phyloP scores from a whole-genome alignment of 2,888 invertebrate species.

The Plagiodera versicolora region DNA sequence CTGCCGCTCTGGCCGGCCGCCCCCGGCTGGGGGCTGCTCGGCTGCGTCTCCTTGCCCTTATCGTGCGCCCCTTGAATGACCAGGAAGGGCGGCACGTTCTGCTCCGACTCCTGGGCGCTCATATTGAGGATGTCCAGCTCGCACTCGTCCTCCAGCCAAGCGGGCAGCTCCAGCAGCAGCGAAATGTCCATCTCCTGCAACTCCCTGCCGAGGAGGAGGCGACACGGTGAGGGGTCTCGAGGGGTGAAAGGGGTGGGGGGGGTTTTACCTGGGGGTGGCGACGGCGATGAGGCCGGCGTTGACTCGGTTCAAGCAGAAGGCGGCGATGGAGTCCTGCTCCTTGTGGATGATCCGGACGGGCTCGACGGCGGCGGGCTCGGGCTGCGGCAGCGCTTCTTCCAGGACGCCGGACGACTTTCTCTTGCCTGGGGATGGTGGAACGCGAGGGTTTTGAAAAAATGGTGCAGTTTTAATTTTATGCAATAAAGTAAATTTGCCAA shows the following conservation, averaged over 20 bases:
- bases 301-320: conserved; percentile 94
- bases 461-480: too few species aligned
- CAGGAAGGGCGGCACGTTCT: conserved; percentile 73
- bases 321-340: conserved; percentile 96
- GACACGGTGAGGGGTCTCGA: too few species aligned
- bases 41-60: conserved; percentile 57
- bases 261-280: conserved; percentile 71
- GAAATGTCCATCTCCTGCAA: conserved; percentile 98
- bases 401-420: conserved; percentile 63
- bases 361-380: conserved; percentile 60
- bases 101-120: conserved; percentile 64
- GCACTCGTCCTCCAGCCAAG: conserved; percentile 96
- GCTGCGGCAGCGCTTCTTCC: conserved; percentile 55
- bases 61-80: conserved; percentile 77
- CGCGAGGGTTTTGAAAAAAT: too few species aligned
- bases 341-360: conserved; percentile 96
- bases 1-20: conserved; percentile 81
- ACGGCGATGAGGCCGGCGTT: conserved; percentile 83
- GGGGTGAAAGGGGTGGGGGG: too few species aligned
- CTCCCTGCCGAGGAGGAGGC: too few species aligned
- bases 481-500: too few species aligned
- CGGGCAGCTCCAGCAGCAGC: conserved; percentile 82
- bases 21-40: conserved; percentile 70
- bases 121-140: conserved; percentile 92
- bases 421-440: conserved; percentile 55